phyloP scores from a whole-genome alignment of 2,113 vertebrate species.

The Heterotilapia buettikoferi region DNA sequence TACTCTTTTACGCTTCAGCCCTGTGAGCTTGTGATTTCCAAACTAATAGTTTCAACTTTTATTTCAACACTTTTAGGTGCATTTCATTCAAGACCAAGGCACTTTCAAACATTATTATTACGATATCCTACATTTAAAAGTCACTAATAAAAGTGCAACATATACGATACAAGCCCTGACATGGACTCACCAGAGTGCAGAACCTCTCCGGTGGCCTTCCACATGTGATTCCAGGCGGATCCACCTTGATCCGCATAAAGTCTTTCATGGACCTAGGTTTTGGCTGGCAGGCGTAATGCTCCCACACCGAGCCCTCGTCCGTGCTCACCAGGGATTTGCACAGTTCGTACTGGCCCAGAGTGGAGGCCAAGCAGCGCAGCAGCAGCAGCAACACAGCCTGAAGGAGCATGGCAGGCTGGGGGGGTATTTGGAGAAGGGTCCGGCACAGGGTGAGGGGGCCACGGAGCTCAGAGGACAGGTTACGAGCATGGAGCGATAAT shows the following conservation, averaged over 20 bases:
- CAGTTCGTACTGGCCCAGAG: conserved; percentile 89
- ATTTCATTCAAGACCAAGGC: neutral
- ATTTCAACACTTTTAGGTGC: neutral
- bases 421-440: conserved; percentile 40
- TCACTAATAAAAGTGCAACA: neutral
- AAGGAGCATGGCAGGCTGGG: conserved; percentile 80
- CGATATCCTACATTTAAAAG: neutral
- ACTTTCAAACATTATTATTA: neutral
- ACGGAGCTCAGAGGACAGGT: conserved; percentile 67
- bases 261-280: conserved; percentile 87
- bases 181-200: conserved; percentile 92
- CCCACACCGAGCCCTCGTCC: conserved; percentile 92
- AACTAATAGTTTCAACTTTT: neutral
- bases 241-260: conserved; percentile 87
- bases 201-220: conserved; percentile 93
- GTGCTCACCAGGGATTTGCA: conserved; percentile 97
- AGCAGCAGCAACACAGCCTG: conserved; percentile 75
- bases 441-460: conserved; percentile 66
- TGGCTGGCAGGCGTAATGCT: conserved; percentile 95
- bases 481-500: conserved; percentile 80
- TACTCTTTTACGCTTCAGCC: neutral
- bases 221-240: conserved; percentile 89
- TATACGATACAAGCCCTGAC: neutral
- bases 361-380: conserved; percentile 78
- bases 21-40: neutral